Percentiles rank a stretch among this genome's conserved stretches.
These are phyloP conservation scores for Lepus timidus DNA, from an alignment of 2,113 vertebrate species.

Conservation along the genomic window DNA sequence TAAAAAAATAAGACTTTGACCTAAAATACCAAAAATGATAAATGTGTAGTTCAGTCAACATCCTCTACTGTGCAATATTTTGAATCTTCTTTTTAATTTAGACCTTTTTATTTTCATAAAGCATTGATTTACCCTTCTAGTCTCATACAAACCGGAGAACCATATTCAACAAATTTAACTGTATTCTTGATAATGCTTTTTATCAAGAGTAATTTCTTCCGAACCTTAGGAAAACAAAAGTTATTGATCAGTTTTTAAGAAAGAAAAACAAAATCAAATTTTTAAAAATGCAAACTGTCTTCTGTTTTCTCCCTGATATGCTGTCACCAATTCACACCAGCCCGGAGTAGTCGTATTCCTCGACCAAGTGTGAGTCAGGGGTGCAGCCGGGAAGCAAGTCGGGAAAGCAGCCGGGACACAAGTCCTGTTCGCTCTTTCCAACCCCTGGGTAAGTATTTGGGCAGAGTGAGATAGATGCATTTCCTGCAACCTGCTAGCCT, in stretches of 20 bases:
- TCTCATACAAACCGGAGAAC: background rate
- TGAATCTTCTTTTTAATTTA: conserved; percentile 29
- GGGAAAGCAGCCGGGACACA: conserved; percentile 98
- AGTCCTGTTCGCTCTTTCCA: conserved; percentile 98
- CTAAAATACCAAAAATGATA: background rate
- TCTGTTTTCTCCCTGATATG: conserved; percentile 85
- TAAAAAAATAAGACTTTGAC: background rate
- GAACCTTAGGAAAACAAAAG: background rate
- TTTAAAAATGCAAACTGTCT: conserved; percentile 67
- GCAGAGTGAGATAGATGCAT: conserved; percentile 67
- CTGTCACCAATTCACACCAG: conserved; percentile 87
- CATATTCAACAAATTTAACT: conserved; percentile 26
- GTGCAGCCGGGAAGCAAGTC: conserved; percentile 98
- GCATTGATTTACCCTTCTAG: background rate
- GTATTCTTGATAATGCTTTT: conserved; percentile 14
- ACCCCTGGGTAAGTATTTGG: conserved; percentile 95
- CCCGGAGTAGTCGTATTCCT: conserved; percentile 97
- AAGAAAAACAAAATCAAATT: background rate
- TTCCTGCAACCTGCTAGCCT: conserved; percentile 36
- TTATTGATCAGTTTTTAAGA: background rate
- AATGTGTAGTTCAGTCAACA: background rate
- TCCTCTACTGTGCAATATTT: background rate
- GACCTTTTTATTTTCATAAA: conserved; percentile 13
- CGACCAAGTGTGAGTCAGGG: conserved; percentile 99
- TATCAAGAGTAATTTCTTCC: conserved; percentile 1